phyloP scores from a whole-genome alignment of 2,888 invertebrate species.

The Rambutsinella grinnellia region DNA sequence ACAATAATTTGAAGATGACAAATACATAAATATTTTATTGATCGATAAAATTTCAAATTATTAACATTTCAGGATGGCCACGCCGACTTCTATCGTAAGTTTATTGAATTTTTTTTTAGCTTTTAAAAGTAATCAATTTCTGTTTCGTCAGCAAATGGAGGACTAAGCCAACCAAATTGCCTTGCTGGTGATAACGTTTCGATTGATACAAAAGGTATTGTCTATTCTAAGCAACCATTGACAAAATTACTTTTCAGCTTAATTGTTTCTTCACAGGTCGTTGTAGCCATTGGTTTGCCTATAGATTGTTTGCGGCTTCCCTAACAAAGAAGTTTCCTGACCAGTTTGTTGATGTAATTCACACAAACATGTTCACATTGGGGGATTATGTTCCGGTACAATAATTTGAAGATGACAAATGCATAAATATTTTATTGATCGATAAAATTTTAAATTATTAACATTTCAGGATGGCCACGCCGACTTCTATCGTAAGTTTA shows the following conservation, averaged over 20 bases:
- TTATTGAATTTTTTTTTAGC: background rate
- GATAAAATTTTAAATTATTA: background rate
- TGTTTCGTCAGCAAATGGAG: slow-evolving; percentile 27
- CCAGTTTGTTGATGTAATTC: slow-evolving; percentile 37
- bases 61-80: slow-evolving; percentile 24
- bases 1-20: no score
- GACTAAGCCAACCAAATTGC: slow-evolving; percentile 17
- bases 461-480: slow-evolving; percentile 18
- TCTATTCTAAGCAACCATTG: background rate
- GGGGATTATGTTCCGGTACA: slow-evolving; percentile 9
- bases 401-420: no score
- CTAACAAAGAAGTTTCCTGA: slow-evolving; percentile 11
- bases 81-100: slow-evolving; percentile 37
- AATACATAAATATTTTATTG: no score
- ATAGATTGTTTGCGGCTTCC: slow-evolving; percentile 20
- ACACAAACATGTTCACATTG: slow-evolving; percentile 15
- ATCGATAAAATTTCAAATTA: background rate
- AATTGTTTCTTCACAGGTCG: slow-evolving; percentile 3
- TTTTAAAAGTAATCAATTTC: background rate
- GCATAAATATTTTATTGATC: no score
- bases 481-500: slow-evolving; percentile 21
- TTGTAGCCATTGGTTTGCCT: slow-evolving; percentile 28
- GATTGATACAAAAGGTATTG: background rate
- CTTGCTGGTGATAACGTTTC: background rate
- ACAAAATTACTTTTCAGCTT: background rate